Base-by-base conservation (phyloP, 2,888 invertebrate species). In the Cremastinae sp. region DNA sequence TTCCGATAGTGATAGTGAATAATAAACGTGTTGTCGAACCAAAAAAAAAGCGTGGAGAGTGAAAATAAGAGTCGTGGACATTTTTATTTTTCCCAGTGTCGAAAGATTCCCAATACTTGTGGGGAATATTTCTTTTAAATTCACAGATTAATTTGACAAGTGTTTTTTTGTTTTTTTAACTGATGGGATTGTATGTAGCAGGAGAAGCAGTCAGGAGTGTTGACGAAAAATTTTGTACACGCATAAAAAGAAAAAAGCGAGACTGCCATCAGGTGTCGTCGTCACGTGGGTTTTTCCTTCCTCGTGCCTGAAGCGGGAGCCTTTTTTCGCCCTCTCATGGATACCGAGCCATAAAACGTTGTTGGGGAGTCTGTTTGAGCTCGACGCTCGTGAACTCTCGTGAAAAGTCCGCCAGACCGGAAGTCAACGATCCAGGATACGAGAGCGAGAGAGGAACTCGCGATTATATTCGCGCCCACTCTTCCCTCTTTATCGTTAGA, bases 401-500 rank as follows among this genome's bases (percentile, higher is more conserved):
- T 62, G 62, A 62, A 72, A 61, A 72, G 62, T 69, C 58, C 66
- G 76, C 72, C 64, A 73, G 70, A 70, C 76, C 73, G 76, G 76
- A 76, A 76, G 76, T 69, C 64, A 58, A 69, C 76, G 73, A 72
- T 76, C 58, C 68, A 64, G 76, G 55, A 73, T 73, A 76, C 58
- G 16, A 14, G 53, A 70, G n/a, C n/a, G 45, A 22, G 39, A 49
- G 28, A 28, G 5, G 5, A 28, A 28, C 28, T 28, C 35, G 70
- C 37, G 61, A 74, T 70, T 71, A 45, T 72, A 49, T 56, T 70
- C 70, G 70, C 70, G 70, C 74, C 65, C 73, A 62, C 71, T 61
- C 65, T 20, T 37, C 74, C 41, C 10, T 39, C 35, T 28, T 3
- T 64, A 51, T 61, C 58, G 62, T 47, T 62, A 41, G 37, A 53